Evolutionary conservation across 1,140 invertebrate genomes (phyloP).

Genomic region (Ephestia elutella): DNA sequence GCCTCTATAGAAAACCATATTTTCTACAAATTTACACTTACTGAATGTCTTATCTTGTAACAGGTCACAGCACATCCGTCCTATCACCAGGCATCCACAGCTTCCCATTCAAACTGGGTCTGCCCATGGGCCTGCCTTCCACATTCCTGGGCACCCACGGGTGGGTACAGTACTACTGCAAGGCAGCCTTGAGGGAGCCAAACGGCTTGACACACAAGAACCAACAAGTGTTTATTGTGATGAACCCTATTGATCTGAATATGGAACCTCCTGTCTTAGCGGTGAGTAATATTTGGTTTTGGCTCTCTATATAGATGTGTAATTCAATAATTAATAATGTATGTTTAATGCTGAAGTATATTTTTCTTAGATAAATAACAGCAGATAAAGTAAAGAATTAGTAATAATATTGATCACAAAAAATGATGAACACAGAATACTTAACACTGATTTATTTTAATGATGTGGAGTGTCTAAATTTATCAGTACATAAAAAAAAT

Average conservation of each 20-base stretch:
- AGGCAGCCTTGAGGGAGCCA: slow-evolving; percentile 90
- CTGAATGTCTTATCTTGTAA: no score
- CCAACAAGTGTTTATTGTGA: slow-evolving; percentile 96
- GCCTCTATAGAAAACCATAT: no score
- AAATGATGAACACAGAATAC: no score
- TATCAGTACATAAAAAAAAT: no score
- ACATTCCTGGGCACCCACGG: slow-evolving; percentile 95
- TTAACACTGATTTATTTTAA: no score
- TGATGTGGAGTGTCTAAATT: no score
- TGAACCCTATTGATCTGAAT: slow-evolving; percentile 96
- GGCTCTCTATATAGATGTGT: neutral
- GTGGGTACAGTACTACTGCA: slow-evolving; percentile 97
- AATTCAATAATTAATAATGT: neutral
- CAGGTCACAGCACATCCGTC: slow-evolving; percentile 86
- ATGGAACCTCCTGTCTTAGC: slow-evolving; percentile 90
- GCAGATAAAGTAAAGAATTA: no score
- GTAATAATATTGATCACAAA: no score
- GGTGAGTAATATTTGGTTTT: slow-evolving; percentile 77
- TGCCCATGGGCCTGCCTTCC: slow-evolving; percentile 92
- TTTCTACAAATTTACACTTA: no score
- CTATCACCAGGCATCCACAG: slow-evolving; percentile 96
- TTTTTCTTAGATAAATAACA: no score
- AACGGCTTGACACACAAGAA: slow-evolving; percentile 95
- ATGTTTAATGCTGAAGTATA: no score
- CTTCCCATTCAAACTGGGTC: slow-evolving; percentile 94